Conservation (phyloP, 2,888 invertebrate species). For the Tribolium freemani region DNA sequence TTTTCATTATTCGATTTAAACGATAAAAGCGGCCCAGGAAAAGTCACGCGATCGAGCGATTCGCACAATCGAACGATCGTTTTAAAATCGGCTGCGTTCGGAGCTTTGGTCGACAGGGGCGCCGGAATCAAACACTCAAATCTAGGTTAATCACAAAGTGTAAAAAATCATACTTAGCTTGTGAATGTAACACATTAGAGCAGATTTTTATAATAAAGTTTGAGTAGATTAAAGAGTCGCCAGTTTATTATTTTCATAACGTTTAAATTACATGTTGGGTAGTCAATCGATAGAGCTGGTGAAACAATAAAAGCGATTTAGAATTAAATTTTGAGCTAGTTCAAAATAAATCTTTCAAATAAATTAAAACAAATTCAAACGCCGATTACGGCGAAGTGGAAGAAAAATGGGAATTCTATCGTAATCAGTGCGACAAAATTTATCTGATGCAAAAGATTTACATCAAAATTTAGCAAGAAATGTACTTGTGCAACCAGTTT, state of each 20-base stretch:
- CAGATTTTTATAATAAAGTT: neutral
- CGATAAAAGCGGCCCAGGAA: constrained; percentile 25
- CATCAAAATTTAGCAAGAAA: too few species aligned
- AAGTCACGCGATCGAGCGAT: constrained; percentile 37
- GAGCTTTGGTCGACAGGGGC: neutral
- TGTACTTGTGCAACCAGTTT: too few species aligned
- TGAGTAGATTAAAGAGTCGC: neutral
- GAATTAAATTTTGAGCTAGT: too few species aligned
- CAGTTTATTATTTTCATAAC: neutral
- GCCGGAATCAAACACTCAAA: neutral
- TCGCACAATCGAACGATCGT: constrained; percentile 38
- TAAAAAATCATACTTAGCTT: neutral
- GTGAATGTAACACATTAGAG: neutral
- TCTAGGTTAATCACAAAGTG: neutral
- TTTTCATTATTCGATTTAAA: constrained; percentile 37
- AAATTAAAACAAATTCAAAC: too few species aligned
- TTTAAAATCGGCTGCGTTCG: constrained; percentile 26
- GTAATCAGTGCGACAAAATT: too few species aligned
- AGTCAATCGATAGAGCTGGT: neutral
- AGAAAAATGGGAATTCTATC: too few species aligned
- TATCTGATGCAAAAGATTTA: too few species aligned
- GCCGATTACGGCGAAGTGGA: too few species aligned
- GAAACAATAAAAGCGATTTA: neutral
- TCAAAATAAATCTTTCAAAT: too few species aligned
- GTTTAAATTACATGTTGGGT: neutral